Evolutionary conservation across 1,140 invertebrate genomes (phyloP).

Genomic region (Gonioctena quinquepunctata): DNA sequence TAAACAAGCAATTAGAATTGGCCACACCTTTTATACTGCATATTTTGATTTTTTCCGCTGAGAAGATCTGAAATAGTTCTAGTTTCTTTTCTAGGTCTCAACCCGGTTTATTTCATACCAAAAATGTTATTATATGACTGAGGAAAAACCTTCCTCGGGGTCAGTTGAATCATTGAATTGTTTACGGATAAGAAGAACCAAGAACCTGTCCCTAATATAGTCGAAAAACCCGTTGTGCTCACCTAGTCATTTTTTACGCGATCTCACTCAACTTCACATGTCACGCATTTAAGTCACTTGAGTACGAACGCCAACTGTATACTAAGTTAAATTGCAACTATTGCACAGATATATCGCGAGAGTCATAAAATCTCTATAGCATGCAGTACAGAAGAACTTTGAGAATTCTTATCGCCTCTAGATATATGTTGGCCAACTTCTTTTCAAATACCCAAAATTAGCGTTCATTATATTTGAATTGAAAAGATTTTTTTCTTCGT

Average conservation of each 20-base stretch:
- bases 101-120: not conserved
- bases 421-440: not conserved
- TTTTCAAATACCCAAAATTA: not conserved
- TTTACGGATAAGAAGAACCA: not conserved
- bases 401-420: not conserved
- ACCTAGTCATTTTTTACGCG: not conserved
- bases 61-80: not conserved
- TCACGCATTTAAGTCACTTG: not conserved
- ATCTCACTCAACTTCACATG: not conserved
- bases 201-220: not conserved
- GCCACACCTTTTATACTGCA: not conserved
- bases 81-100: not conserved
- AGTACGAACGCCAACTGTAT: not conserved
- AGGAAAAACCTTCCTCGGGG: not conserved
- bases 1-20: no score
- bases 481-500: no score
- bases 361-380: not conserved
- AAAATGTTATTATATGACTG: not conserved
- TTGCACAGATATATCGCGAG: not conserved
- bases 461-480: no score
- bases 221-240: not conserved
- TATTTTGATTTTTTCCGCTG: not conserved
- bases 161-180: not conserved
- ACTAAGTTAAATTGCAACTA: not conserved
- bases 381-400: not conserved